phyloP scores from a whole-genome alignment of 2,113 vertebrate genomes.

The Ictalurus furcatus region DNA sequence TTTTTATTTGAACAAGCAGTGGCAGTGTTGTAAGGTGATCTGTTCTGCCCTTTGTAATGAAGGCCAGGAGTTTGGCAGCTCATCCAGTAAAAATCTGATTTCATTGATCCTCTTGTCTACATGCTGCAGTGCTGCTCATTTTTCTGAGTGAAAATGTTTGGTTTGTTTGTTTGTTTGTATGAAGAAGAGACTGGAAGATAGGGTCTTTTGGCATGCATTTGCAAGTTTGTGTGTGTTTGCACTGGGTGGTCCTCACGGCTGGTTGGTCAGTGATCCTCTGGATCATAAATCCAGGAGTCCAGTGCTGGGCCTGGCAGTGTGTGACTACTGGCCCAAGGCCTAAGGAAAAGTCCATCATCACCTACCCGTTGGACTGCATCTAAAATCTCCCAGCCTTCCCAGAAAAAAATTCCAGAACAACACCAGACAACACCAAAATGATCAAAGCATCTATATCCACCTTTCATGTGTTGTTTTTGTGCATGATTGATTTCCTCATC shows the following conservation, averaged over 20 bases:
- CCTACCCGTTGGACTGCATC: background rate
- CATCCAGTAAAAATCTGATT: background rate
- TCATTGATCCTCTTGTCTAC: background rate
- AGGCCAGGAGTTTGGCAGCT: background rate
- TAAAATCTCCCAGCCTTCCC: background rate
- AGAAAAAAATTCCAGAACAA: background rate
- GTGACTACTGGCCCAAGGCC: slow-evolving; percentile 26
- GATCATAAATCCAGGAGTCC: slow-evolving; percentile 73
- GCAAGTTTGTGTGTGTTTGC: slow-evolving; percentile 17
- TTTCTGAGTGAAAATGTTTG: background rate
- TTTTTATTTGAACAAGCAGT: slow-evolving; percentile 8
- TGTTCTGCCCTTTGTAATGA: background rate
- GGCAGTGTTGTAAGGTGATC: background rate
- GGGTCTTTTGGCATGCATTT: background rate
- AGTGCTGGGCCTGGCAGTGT: slow-evolving; percentile 57
- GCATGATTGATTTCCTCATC: background rate
- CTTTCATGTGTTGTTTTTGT: background rate
- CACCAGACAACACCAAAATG: background rate
- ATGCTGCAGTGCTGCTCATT: background rate
- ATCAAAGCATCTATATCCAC: background rate
- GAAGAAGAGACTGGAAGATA: background rate
- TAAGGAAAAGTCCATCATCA: slow-evolving; percentile 3
- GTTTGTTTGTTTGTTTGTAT: no score
- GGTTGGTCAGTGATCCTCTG: slow-evolving; percentile 73
- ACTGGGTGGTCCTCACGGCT: slow-evolving; percentile 75